Evolutionary conservation across 2,113 vertebrate species (phyloP).

Genomic region (Prinia subflava): DNA sequence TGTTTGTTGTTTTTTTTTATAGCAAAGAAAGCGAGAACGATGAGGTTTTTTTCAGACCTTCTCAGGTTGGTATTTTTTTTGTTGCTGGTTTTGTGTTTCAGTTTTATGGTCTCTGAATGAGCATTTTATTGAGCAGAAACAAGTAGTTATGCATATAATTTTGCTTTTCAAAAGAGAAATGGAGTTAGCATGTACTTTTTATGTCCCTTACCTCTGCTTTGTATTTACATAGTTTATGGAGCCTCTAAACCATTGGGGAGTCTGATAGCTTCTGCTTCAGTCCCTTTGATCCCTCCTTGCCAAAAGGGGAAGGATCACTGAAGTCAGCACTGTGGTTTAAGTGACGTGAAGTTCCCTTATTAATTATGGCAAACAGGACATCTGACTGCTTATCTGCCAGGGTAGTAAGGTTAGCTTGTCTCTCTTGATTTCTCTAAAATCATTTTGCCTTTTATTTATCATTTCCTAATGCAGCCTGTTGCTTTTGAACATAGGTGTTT

Average conservation of each 20-base stretch:
- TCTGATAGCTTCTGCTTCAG: not conserved
- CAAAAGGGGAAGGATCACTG: not conserved
- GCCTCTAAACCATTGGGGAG: not conserved
- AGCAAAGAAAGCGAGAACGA: conserved; percentile 74
- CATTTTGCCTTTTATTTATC: not conserved
- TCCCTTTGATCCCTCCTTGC: not conserved
- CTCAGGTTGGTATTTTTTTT: conserved; percentile 69
- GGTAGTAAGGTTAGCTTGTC: not conserved
- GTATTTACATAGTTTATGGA: not conserved
- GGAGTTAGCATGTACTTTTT: not conserved
- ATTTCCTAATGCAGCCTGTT: not conserved
- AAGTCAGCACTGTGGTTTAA: not conserved
- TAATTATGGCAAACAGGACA: not conserved
- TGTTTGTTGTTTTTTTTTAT: not conserved
- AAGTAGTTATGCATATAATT: not conserved
- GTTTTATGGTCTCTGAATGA: not conserved
- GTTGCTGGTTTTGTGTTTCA: not conserved
- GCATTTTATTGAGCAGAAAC: not conserved
- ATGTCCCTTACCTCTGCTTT: not conserved
- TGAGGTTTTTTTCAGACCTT: conserved; percentile 18
- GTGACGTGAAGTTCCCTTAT: not conserved
- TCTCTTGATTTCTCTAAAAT: not conserved
- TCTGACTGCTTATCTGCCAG: not conserved
- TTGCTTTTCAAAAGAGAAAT: not conserved
- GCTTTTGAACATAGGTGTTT: not conserved